A percentile compares a stretch with the other conserved stretches of the same genome.
Evolutionary conservation across 2,888 invertebrate species (phyloP).

Genomic region (Cryptocephalus moraei): DNA sequence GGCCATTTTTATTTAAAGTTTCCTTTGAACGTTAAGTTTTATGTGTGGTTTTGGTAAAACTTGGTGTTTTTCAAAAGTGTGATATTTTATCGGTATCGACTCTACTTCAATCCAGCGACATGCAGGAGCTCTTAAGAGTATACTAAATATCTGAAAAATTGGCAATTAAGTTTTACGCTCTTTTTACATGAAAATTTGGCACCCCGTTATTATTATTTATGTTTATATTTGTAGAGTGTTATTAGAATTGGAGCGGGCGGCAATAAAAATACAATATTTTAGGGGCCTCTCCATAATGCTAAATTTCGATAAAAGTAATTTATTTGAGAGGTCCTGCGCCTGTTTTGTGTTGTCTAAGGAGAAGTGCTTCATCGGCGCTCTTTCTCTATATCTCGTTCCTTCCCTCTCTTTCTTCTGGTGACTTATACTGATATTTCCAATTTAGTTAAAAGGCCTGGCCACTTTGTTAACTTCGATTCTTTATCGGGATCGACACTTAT

Average conservation of each 20-base stretch:
- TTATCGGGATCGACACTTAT: conserved; percentile 38
- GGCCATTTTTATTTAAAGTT: no score
- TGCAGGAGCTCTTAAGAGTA: no score
- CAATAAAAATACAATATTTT: conserved; percentile 20
- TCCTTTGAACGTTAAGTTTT: no score
- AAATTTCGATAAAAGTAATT: conserved; percentile 32
- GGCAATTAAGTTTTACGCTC: no score
- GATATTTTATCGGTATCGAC: no score
- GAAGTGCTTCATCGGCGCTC: conserved; percentile 32
- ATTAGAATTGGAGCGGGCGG: conserved; percentile 2
- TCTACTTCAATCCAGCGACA: no score
- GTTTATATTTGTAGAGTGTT: background rate
- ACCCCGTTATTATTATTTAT: no score
- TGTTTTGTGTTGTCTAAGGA: conserved; percentile 30
- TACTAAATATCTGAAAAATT: no score
- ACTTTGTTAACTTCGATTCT: conserved; percentile 35
- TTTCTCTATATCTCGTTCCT: conserved; percentile 19
- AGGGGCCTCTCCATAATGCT: conserved; percentile 21
- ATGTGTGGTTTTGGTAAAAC: no score
- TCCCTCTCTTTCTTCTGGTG: background rate
- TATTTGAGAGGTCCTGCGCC: conserved; percentile 28
- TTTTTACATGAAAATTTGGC: no score
- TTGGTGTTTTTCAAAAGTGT: no score
- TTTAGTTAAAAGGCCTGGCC: conserved; percentile 39
- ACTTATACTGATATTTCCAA: conserved; percentile 37